Conservation (phyloP, 2,113 vertebrate genomes). For the Festucalex cinctus region DNA sequence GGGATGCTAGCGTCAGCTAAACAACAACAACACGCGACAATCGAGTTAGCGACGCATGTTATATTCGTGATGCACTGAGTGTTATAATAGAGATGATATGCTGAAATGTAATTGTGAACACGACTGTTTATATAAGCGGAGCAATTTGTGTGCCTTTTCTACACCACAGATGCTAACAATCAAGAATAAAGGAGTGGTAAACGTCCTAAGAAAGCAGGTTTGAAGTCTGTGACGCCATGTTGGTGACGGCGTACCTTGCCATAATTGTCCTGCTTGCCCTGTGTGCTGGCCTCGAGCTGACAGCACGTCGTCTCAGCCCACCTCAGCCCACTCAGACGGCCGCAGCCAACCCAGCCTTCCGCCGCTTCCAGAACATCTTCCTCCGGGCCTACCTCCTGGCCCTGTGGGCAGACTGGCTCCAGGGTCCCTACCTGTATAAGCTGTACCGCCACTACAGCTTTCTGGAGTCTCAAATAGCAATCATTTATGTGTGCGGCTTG, state of each 20-base stretch:
- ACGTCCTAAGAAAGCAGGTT: slow-evolving; percentile 1
- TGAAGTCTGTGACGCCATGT: slow-evolving; percentile 71
- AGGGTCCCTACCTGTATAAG: slow-evolving; percentile 93
- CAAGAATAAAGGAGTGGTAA: slow-evolving; percentile 6
- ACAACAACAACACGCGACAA: not conserved
- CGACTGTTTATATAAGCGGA: not conserved
- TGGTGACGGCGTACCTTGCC: slow-evolving; percentile 80
- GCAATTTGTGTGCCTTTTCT: not conserved
- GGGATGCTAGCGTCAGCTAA: slow-evolving; percentile 19
- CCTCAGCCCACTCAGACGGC: slow-evolving; percentile 54
- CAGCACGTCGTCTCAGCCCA: slow-evolving; percentile 73
- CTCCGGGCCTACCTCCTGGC: slow-evolving; percentile 84
- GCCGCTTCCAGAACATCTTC: slow-evolving; percentile 80
- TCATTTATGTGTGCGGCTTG: slow-evolving; percentile 89
- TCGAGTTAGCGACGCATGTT: not conserved
- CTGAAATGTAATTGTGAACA: not conserved
- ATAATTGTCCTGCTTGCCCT: slow-evolving; percentile 75
- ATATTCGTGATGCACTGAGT: not conserved
- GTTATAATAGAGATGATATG: not conserved
- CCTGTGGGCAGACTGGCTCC: slow-evolving; percentile 89
- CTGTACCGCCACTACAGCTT: slow-evolving; percentile 92
- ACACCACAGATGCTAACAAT: slow-evolving; percentile 32
- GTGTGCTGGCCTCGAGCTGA: slow-evolving; percentile 80
- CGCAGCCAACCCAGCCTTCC: slow-evolving; percentile 82
- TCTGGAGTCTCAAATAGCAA: slow-evolving; percentile 89